phyloP scores from a whole-genome alignment of 2,113 vertebrate genomes.

The Casuarius casuarius region DNA sequence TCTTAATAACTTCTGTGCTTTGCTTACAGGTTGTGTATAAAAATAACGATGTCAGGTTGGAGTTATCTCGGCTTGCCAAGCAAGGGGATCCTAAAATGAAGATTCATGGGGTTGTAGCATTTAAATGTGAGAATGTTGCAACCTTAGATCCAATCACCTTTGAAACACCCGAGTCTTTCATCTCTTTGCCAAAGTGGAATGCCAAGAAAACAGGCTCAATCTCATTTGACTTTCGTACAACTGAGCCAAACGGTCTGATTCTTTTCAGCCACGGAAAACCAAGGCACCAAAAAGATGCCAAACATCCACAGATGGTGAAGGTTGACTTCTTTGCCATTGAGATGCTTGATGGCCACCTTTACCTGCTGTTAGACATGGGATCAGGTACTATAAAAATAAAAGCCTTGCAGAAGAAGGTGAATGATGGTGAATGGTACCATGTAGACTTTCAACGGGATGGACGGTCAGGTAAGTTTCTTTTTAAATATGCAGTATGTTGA shows the following conservation, averaged over 20 bases:
- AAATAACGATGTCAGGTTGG: conserved; percentile 96
- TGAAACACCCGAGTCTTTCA: conserved; percentile 95
- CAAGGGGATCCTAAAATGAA: conserved; percentile 97
- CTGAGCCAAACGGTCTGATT: conserved; percentile 95
- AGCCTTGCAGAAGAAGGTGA: conserved; percentile 95
- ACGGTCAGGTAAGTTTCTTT: conserved; percentile 86
- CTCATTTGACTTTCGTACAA: conserved; percentile 98
- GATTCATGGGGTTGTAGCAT: conserved; percentile 93
- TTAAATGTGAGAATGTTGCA: conserved; percentile 98
- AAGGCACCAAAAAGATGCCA: conserved; percentile 92
- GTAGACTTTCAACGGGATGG: conserved; percentile 98
- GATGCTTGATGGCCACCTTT: conserved; percentile 97
- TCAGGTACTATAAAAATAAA: conserved; percentile 96
- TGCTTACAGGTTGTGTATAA: conserved; percentile 93
- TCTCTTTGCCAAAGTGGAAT: conserved; percentile 96
- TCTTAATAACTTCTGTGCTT: conserved; percentile 23
- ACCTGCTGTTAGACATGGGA: conserved; percentile 96
- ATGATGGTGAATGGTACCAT: conserved; percentile 99
- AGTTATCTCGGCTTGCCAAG: conserved; percentile 93
- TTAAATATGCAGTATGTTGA: neutral
- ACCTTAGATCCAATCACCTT: conserved; percentile 98
- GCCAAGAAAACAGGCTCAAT: conserved; percentile 98
- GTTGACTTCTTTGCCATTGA: conserved; percentile 99
- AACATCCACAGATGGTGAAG: conserved; percentile 90
- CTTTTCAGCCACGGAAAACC: conserved; percentile 97